phyloP scores from a whole-genome alignment of 2,888 invertebrate species.

The Brachypalpus laphriformis region DNA sequence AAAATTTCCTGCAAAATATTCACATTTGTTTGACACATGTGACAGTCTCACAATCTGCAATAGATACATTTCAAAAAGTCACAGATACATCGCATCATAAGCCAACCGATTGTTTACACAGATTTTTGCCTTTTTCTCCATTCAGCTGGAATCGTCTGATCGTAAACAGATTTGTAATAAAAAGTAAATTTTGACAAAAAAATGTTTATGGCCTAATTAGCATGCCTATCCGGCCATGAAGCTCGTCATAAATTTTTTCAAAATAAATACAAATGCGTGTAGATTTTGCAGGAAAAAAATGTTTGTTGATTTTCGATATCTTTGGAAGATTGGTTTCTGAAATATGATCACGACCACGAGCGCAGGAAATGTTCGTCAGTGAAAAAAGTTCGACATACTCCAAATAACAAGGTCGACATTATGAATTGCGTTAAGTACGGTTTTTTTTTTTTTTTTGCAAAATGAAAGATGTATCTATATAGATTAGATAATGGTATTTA shows the following conservation, averaged over 20 bases:
- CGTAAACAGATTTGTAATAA: not conserved
- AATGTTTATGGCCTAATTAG: not conserved
- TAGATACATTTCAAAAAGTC: not conserved
- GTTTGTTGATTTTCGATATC: not conserved
- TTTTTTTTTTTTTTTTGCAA: constrained; percentile 12
- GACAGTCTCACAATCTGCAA: constrained; percentile 53
- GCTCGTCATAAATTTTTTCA: not conserved
- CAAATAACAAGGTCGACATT: constrained; percentile 15
- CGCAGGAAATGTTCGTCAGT: not conserved
- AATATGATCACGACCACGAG: not conserved
- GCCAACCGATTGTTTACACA: constrained; percentile 26
- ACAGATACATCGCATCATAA: constrained; percentile 1
- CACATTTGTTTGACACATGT: constrained; percentile 73
- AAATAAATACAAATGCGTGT: not conserved
- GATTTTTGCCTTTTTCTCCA: not conserved
- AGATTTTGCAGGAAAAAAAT: not conserved
- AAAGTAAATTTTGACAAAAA: not conserved
- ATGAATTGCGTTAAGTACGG: not conserved
- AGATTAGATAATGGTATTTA: constrained; percentile 41
- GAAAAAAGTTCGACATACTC: not conserved
- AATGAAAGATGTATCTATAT: constrained; percentile 9
- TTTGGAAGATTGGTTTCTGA: not conserved
- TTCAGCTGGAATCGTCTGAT: not conserved
- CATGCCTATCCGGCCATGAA: not conserved
- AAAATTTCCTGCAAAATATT: constrained; percentile 23